Percentiles rank a stretch among this genome's conserved stretches.
phyloP scores from a whole-genome alignment of 2,797 vertebrate species.

The Emys orbicularis region DNA sequence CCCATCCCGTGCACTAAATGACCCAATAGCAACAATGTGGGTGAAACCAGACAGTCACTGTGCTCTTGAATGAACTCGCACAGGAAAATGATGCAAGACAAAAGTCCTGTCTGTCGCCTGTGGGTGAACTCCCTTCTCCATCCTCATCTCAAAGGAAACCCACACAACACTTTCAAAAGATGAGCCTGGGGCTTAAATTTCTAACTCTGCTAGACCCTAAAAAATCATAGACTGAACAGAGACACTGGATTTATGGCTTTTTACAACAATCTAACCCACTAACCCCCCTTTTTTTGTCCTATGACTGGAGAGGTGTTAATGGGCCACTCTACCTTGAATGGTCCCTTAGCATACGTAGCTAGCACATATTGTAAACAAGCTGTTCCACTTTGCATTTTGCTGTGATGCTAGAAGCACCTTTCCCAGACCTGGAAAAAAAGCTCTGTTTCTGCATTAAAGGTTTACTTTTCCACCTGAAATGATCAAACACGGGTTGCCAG shows the following conservation, averaged over 20 bases:
- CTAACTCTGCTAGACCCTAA: background rate
- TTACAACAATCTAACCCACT: background rate
- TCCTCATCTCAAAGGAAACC: background rate
- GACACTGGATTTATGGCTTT: background rate
- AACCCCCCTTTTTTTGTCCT: background rate
- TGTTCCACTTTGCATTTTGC: background rate
- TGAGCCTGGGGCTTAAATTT: background rate
- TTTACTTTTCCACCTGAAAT: background rate
- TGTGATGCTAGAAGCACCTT: background rate
- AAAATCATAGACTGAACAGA: background rate
- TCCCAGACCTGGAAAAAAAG: background rate
- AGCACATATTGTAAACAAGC: background rate
- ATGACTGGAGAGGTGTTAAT: background rate
- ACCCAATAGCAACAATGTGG: background rate
- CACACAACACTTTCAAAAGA: background rate
- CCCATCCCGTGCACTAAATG: background rate
- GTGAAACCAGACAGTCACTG: background rate
- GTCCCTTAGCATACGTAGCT: too few species aligned
- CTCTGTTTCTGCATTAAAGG: background rate
- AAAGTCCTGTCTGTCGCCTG: too few species aligned
- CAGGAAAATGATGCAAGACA: too few species aligned
- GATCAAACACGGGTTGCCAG: background rate
- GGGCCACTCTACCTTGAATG: too few species aligned
- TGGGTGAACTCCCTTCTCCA: background rate
- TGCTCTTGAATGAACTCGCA: background rate